A percentile compares a stretch with the other conserved stretches of the same genome.
phyloP scores from a whole-genome alignment of 2,888 invertebrate genomes.

The Clistopyga incitator region DNA sequence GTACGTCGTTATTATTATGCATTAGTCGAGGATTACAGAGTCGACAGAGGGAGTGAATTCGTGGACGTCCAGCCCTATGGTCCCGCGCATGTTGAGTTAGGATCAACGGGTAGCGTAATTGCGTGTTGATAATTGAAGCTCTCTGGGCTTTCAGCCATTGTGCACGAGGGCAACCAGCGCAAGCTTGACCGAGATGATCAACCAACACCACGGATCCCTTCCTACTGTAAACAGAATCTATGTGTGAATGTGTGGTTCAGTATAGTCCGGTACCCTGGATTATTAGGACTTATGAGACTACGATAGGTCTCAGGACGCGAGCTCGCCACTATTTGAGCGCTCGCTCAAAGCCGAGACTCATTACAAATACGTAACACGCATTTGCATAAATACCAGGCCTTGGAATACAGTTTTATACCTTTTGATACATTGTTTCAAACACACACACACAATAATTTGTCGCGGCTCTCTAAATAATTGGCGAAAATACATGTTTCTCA shows the following conservation, averaged over 20 bases:
- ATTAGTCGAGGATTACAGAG: conserved; percentile 57
- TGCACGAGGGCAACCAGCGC: background rate
- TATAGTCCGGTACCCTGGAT: conserved; percentile 54
- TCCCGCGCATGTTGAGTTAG: conserved; percentile 76
- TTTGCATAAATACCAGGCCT: background rate
- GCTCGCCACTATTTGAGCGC: conserved; percentile 11
- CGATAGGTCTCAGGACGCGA: conserved; percentile 24
- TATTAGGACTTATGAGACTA: conserved; percentile 66
- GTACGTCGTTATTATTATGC: conserved; percentile 21
- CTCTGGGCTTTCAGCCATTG: conserved; percentile 38
- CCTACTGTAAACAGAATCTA: conserved; percentile 10
- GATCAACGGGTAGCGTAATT: conserved; percentile 77
- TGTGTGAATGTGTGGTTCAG: conserved; percentile 4
- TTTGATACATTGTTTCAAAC: background rate
- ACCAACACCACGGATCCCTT: conserved; percentile 32
- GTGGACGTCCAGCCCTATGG: conserved; percentile 48
- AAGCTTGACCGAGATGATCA: conserved; percentile 57
- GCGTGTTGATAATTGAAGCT: conserved; percentile 84
- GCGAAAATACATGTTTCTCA: too few species aligned
- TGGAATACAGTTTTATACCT: background rate
- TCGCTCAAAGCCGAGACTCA: conserved; percentile 17
- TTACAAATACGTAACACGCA: conserved; percentile 12
- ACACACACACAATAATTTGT: background rate
- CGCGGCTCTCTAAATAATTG: background rate
- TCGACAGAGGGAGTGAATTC: conserved; percentile 52